Base-by-base conservation (phyloP, 2,113 vertebrate genomes). In the Pelobates fuscus region DNA sequence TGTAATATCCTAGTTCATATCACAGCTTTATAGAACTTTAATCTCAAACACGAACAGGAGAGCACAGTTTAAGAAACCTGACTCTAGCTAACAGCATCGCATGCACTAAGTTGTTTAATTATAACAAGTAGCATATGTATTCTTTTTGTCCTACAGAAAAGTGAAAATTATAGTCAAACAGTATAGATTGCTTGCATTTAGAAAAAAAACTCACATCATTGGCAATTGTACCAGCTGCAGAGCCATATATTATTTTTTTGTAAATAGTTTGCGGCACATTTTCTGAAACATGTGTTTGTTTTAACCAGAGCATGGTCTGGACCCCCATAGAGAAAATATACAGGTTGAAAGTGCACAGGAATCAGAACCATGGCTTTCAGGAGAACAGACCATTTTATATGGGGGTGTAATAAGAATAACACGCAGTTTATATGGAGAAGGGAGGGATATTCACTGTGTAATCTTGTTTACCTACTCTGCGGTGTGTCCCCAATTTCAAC, bases 291-390 rank as follows among this genome's bases (percentile, higher is more conserved):
- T 49, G 7, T 41, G 17, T 14, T 18, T 3, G 44, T 18, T 49
- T 49, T 14, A 49, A 14, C 4, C 44, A 17, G 44, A 14, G 44
- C 44, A 2, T 18, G 17, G 17, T 17, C 15, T 15, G 44, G 2
- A 27, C 69, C n/a, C 69, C 69, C 32, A 20, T 17, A 27, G 69
- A 11, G 69, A 71, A 71, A 71, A 71, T 60, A 60, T 60, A 26
- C 32, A 29, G 57, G 24, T 46, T 71, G 23, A 15, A 43, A 5
- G 32, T 59, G 17, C 23, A 49, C 41, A 60, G 24, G 21, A 49
- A 43, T 25, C 26, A 30, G 43, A 49, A 71, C n/a, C 12, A 18
- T 46, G 26, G 23, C 44, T 70, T 60, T 29, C 6, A 27, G 32
- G 4, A 14, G 8, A 8, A 6, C 32, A 46, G 37, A 46, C 32